Evolutionary conservation across 2,797 vertebrate species (phyloP).

Genomic region (Scarus forsteni): DNA sequence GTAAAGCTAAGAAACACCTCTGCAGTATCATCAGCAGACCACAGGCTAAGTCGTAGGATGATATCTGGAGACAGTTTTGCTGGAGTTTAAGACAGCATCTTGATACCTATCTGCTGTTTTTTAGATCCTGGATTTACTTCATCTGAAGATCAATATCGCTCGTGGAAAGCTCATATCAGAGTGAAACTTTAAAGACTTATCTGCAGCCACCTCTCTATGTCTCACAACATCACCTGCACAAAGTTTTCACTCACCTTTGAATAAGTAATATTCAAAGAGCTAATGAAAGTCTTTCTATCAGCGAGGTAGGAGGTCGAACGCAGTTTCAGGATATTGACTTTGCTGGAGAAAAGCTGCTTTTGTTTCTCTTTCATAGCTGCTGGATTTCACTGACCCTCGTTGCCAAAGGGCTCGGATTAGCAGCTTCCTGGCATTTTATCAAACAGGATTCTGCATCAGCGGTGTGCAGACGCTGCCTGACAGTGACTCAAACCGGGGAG

Average conservation of each 20-base stretch:
- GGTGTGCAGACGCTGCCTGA: slow-evolving; percentile 24
- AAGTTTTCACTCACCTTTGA: slow-evolving; percentile 19
- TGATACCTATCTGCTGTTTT: no score
- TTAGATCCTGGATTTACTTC: no score
- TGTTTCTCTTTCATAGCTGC: slow-evolving; percentile 37
- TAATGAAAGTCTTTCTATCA: slow-evolving; percentile 30
- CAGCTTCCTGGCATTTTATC: slow-evolving; percentile 44
- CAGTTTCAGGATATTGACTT: slow-evolving; percentile 42
- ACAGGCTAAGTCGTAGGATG: no score
- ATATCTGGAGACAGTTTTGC: no score
- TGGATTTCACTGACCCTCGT: slow-evolving; percentile 49
- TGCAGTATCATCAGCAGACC: no score
- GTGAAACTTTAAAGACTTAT: slow-evolving; percentile 5
- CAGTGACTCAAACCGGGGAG: slow-evolving; percentile 28
- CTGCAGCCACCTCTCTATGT: not conserved
- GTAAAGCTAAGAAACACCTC: no score
- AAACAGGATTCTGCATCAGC: slow-evolving; percentile 50
- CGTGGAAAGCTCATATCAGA: not conserved
- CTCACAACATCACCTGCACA: slow-evolving; percentile 18
- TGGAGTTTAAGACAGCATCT: no score
- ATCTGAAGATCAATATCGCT: not conserved
- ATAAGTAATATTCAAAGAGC: slow-evolving; percentile 29
- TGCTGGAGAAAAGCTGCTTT: slow-evolving; percentile 40
- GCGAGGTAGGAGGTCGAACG: slow-evolving; percentile 33
- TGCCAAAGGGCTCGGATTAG: slow-evolving; percentile 59